phyloP scores from a whole-genome alignment of 2,888 invertebrate species.

The Gonocerus acuteangulatus region DNA sequence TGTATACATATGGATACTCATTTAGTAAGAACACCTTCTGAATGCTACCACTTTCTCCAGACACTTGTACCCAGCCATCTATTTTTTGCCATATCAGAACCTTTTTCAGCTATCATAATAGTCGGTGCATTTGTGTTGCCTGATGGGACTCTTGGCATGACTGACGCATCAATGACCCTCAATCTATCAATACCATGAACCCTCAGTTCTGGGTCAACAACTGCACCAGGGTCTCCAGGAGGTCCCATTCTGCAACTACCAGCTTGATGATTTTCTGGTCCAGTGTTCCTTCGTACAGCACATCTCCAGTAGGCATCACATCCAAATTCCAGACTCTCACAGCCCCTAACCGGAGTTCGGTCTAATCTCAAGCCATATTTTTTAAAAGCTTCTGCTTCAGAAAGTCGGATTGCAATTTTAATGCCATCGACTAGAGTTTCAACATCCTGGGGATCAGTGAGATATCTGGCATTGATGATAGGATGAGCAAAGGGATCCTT shows the following conservation, averaged over 20 bases:
- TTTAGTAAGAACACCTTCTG: no score
- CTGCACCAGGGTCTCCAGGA: conserved; percentile 49
- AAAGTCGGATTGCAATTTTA: conserved; percentile 63
- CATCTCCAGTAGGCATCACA: conserved; percentile 57
- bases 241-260: conserved; percentile 60
- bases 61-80: conserved; percentile 43
- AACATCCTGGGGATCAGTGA: conserved; percentile 70
- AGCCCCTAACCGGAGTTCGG: conserved; percentile 63
- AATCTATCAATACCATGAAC: conserved; percentile 48
- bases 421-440: conserved; percentile 74
- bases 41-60: conserved; percentile 39
- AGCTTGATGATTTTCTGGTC: conserved; percentile 58
- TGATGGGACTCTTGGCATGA: conserved; percentile 50
- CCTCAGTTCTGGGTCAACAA: conserved; percentile 50
- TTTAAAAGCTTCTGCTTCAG: conserved; percentile 57
- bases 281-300: conserved; percentile 51
- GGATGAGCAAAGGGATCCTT: conserved; percentile 75
- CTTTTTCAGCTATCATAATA: conserved; percentile 54
- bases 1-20: no score
- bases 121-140: conserved; percentile 54
- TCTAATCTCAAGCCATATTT: conserved; percentile 68
- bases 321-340: conserved; percentile 65
- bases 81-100: conserved; percentile 49
- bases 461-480: conserved; percentile 73
- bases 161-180: conserved; percentile 51